A percentile compares a stretch with the other conserved stretches of the same genome.
Evolutionary conservation across 2,113 vertebrate genomes (phyloP).

Genomic region (Xyrauchen texanus): DNA sequence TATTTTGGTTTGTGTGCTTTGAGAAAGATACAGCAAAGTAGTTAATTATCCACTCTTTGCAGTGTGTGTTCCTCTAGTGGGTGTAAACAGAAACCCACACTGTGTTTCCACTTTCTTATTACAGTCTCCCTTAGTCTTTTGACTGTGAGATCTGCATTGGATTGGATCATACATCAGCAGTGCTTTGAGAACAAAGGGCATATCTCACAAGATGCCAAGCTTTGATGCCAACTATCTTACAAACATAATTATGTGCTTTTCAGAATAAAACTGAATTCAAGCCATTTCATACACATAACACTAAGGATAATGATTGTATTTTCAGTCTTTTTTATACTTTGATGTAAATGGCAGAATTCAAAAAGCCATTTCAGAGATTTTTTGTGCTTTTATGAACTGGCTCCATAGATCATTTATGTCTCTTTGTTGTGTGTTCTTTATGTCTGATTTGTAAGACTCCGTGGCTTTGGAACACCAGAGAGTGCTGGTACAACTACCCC

Average conservation of each 20-base stretch:
- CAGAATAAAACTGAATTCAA: not conserved
- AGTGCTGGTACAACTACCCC: conserved; percentile 96
- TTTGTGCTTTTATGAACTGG: not conserved
- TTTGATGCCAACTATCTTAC: conserved; percentile 15
- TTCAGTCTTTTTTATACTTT: conserved; percentile 1
- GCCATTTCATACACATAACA: not conserved
- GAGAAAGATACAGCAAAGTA: conserved; percentile 3
- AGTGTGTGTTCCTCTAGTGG: not conserved
- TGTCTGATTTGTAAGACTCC: conserved; percentile 76
- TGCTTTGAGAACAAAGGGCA: not conserved
- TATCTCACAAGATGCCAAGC: not conserved
- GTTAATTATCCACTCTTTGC: conserved; percentile 1
- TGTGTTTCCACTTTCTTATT: not conserved
- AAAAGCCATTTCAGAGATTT: not conserved
- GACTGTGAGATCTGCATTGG: not conserved
- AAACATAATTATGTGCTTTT: conserved; percentile 10
- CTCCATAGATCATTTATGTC: not conserved
- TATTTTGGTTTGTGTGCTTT: not conserved
- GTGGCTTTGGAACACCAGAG: conserved; percentile 95
- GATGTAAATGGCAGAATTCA: not conserved
- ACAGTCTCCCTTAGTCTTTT: not conserved
- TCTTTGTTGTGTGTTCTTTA: conserved; percentile 21
- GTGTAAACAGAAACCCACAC: not conserved
- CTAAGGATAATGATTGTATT: not conserved
- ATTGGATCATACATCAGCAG: not conserved